A percentile compares a stretch with the other conserved stretches of the same genome.
Conservation (phyloP, 2,888 invertebrate genomes). For the Drosophila barbarae region DNA sequence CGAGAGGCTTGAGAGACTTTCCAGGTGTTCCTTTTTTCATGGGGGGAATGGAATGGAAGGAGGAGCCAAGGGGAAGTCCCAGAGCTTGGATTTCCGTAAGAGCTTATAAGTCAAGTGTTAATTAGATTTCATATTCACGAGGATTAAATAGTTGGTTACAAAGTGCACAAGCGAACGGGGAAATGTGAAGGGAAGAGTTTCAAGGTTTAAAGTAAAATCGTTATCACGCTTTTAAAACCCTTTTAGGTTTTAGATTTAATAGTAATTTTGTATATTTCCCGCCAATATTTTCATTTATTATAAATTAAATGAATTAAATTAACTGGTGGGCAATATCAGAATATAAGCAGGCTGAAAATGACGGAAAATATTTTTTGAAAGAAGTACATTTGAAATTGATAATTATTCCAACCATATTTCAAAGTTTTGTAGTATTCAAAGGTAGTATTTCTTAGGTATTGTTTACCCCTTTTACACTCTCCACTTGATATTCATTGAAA, state of each 20-base stretch:
- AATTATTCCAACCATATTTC: not conserved
- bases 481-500: conserved; percentile 7
- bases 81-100: conserved; percentile 20
- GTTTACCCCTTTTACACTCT: not conserved
- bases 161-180: not conserved
- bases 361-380: no score
- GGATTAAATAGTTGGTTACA: conserved; percentile 5
- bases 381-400: no score
- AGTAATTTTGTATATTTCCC: not conserved
- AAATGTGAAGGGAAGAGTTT: not conserved
- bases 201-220: not conserved
- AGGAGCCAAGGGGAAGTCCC: not conserved
- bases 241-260: not conserved
- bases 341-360: no score
- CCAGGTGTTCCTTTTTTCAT: conserved; percentile 25
- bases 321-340: no score
- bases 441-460: not conserved
- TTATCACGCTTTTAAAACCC: not conserved
- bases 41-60: no score
- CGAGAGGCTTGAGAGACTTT: conserved; percentile 23
- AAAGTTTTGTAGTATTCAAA: not conserved
- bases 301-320: no score
- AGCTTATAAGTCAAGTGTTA: conserved; percentile 40
- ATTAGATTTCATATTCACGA: conserved; percentile 36
- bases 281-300: not conserved